Evolutionary conservation across 2,113 vertebrate species (phyloP), one percentile per base, ranked within the genome.

Genomic region (Erythrolamprus reginae): DNA sequence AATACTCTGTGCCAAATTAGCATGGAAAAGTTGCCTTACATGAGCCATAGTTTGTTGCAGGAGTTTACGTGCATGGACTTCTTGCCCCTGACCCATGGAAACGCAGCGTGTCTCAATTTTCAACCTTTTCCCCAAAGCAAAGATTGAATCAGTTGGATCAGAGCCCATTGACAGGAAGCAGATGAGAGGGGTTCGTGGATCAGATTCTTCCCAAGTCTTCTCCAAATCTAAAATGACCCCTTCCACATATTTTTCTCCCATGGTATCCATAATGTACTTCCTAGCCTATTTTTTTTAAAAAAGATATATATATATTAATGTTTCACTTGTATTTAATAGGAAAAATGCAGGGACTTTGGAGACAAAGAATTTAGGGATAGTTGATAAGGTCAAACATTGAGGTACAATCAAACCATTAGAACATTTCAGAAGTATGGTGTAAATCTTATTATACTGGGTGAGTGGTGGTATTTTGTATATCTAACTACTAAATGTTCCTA

Each of bases 21-120:
- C 48, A 58, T 56, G 24, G 1, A 61, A 38, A 90, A 84, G 91
- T 0, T 0, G 0, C 21, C 97, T 96, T 97, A 99, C 99, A 3
- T 98, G 97, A 53, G 98, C 96, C 98, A 99, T 99, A 52, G 97
- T 98, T 92, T 98, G 98, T 88, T 98, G 98, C 38, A 99, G 95
- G 87, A 99, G 98, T 92, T 98, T 99, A 82, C 98, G 98, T 38
- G 98, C 98, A 0, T 99, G 98, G 55, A 98, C 97, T 92, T 98
- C 98, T 96, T 99, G 99, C 3, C 99, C 99, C 92, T 99, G 99
- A 65, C 99, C 99, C 99, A 99, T 99, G n/a, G 99, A 99, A 88
- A 99, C 98, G 17, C 97, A 99, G 87, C 96, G 97, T 0, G 98
- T 99, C 92, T 99, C 98, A 84, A 94, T 97, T 94, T 98, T 99